Conservation (phyloP, 2,888 invertebrate species). For the Volucella inanis region DNA sequence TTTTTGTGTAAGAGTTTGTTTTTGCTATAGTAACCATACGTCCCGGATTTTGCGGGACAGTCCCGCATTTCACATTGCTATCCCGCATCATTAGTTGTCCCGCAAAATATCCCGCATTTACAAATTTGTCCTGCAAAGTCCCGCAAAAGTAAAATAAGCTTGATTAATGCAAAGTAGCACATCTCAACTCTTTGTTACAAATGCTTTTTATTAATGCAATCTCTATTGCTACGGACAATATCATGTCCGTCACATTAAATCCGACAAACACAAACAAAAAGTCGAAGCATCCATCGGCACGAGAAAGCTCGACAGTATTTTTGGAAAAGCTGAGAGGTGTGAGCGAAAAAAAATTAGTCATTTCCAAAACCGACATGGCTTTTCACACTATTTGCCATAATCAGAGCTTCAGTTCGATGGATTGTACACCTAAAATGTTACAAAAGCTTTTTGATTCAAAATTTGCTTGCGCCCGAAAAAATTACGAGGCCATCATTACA, state of each 20-base stretch:
- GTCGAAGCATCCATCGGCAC: not conserved
- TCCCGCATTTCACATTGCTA: not conserved
- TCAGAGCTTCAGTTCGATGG: conserved; percentile 29
- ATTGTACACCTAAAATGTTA: conserved; percentile 27
- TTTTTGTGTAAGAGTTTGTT: too few species aligned
- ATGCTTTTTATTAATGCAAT: too few species aligned
- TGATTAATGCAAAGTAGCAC: not conserved
- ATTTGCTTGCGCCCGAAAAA: conserved; percentile 26
- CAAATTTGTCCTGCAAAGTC: too few species aligned
- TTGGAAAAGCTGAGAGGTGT: not conserved
- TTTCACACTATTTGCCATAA: conserved; percentile 29
- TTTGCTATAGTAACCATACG: too few species aligned
- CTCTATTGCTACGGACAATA: too few species aligned
- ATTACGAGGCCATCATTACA: conserved; percentile 24
- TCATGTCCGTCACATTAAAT: too few species aligned
- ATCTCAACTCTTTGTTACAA: not conserved
- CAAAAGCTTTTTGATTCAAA: not conserved
- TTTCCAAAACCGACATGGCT: conserved; percentile 13
- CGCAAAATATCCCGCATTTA: too few species aligned
- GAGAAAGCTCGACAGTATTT: not conserved
- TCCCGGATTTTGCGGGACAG: too few species aligned
- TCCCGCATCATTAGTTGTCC: not conserved
- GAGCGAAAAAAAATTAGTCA: not conserved
- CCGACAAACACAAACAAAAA: too few species aligned
- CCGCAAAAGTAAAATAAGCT: too few species aligned